Evolutionary conservation across 2,888 invertebrate genomes (phyloP), one percentile per base, ranked within the genome.

Genomic region (Sericinus montela): DNA sequence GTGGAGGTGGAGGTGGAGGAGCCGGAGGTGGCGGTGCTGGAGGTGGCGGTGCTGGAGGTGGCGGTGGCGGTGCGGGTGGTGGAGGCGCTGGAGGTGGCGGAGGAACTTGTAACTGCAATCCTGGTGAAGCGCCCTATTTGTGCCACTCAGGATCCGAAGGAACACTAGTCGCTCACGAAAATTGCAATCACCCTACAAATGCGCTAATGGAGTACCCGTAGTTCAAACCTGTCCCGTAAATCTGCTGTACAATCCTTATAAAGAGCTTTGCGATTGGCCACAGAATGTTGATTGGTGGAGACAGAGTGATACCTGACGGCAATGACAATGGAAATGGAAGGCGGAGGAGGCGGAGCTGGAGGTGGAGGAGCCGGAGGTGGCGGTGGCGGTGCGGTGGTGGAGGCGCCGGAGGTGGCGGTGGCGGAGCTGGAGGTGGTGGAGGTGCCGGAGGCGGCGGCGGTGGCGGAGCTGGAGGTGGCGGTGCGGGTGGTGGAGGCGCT

Each of bases 101-200:
- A 15, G 29, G 28, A 6, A 25, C 39, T 10, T 48, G 48, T 25
- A 43, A 43, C 5, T 63, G 62, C 48, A 57, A 71, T 19, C 71
- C 70, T 2, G 60, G 48, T 19, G 59, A 70, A 52, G 73, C 72
- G 1, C 63, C 63, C 45, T 3, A 67, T 71, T 29, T 77, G 76
- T 37, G 67, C 63, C 3, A 55, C 51, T 19, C 49, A 55, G 61
- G 54, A 1, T 69, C 72, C 2, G 62, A 66, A 6, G 67, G 72
- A 6, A 42, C 58, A 2, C 52, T 71, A 1, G 56, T 75, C 0
- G 71, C 69, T 13, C 67, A 74, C 30, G 67, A 72, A 51, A 63
- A 67, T 42, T 75, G 75, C 49, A 67, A 70, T 41, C 57, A 45
- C 75, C 68, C 56, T 75, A 73, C 51, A 58, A 60, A 13, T 75